Evolutionary conservation across 2,797 vertebrate species (phyloP), one percentile per base, ranked within the genome.

Genomic region (Atherinosoma microstoma): DNA sequence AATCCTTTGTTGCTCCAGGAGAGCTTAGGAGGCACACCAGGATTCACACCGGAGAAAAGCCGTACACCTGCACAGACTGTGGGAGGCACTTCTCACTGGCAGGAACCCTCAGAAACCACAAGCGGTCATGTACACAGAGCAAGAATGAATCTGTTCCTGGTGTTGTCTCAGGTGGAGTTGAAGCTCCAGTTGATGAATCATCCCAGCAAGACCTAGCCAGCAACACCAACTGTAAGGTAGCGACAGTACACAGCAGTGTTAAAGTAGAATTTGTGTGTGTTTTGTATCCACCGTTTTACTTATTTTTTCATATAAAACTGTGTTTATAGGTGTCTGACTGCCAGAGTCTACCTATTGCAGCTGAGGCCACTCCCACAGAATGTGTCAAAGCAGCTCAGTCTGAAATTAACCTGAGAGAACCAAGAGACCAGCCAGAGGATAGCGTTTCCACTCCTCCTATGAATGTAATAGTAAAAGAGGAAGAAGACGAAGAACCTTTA

Each of bases 41-140:
- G 71, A 92, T 94, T 32, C 93, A 94, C 83, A 93, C 93, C 0
- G 93, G 92, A 3, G 93, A 94, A 30, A 93, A 92, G 70, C 93
- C 93, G 3, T 93, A 94, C 84, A 84, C 83, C 36, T 94, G 93
- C 79, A 0, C 36, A 0, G 90, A 91, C 82, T 94, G 93, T 0
- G 92, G 91, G 38, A 87, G 86, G 64, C 89, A 92, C 59, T 93
- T 94, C 70, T 92, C 92, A 0, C 76, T 93, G 49, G 91, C 92
- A 7, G 92, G 92, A 45, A 93, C 93, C 9, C 91, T 94, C 0
- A 82, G 93, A 62, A 94, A 94, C 82, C 92, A 94, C 68, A 90
- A 81, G 18, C 80, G 92, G 2, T 91, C 91, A 0, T 93, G 92
- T 13, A 77, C 76, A 1, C 88, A 85, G 54, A 86, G 57, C 69